Evolutionary conservation across 2,113 vertebrate genomes (phyloP), one percentile per base, ranked within the genome.

Genomic region (Aythya baeri): DNA sequence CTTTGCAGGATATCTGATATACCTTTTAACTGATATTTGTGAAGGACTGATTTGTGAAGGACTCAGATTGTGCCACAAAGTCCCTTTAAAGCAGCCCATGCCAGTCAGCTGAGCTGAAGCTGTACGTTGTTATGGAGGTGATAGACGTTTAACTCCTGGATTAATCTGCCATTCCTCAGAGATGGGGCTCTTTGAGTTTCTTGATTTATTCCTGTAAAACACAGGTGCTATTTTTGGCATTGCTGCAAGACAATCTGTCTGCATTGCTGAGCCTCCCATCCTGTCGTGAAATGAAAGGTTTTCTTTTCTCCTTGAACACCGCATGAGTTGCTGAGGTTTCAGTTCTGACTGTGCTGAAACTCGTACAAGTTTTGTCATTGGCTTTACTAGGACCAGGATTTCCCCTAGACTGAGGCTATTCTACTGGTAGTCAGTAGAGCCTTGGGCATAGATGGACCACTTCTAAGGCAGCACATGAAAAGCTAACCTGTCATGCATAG

Each of bases 301-400:
- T 97, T 94, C 82, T 89, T 78, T 63, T 84, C 71, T 23, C 58
- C 55, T 95, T 91, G 78, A 50, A 72, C 27, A 72, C 46, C 15
- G 36, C 61, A 95, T 83, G 70, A 91, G 61, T 77, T 31, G 71
- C 96, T 93, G 95, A 96, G 68, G 86, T 95, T 96, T 97, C 91
- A 95, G 38, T 71, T 95, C 55, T 85, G 67, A 71, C 82, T 62
- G 27, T n/a, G 23, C 9, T 59, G 61, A 82, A 95, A 75, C n/a
- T 88, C 57, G 22, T 77, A 66, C 74, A 18, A 52, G 27, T 67
- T 89, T 95, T 94, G 44, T 79, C 91, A 73, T 34, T 75, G 74
- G 25, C 78, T 85, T 94, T 87, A 67, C 66, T 41, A 67, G 68
- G 68, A 90, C 72, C n/a, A 61, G 66, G 36, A 84, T 55, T 82